Percentiles rank a stretch among this genome's conserved stretches.
Conservation (phyloP, 2,888 invertebrate species). For the Archips crataeganus region DNA sequence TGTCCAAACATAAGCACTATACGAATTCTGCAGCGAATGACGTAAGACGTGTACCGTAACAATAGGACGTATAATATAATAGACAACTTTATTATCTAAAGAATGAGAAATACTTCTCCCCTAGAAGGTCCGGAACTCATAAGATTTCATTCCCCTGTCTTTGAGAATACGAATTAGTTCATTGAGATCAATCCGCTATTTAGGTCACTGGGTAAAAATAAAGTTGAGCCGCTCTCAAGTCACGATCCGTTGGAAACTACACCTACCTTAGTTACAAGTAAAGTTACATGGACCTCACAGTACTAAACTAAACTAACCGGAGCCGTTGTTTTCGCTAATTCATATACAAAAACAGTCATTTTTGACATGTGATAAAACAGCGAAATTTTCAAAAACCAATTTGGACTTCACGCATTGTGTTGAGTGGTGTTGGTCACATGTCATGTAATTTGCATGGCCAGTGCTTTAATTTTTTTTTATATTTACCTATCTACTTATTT, state of each 20-base stretch:
- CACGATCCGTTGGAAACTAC: slow-evolving; percentile 13
- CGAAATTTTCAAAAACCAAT: too few species aligned
- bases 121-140: neutral
- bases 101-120: neutral
- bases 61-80: neutral
- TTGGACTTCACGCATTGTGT: too few species aligned
- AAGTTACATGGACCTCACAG: slow-evolving; percentile 1
- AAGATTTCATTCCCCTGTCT: slow-evolving; percentile 3
- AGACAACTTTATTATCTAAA: neutral
- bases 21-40: too few species aligned
- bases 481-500: too few species aligned
- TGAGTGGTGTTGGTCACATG: too few species aligned
- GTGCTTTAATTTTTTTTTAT: too few species aligned
- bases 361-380: too few species aligned
- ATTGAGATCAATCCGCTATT: slow-evolving; percentile 14
- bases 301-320: neutral
- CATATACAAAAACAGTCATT: too few species aligned
- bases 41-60: neutral
- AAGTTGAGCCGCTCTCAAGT: slow-evolving; percentile 14
- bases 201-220: slow-evolving; percentile 19
- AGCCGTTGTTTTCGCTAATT: neutral
- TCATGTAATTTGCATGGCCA: too few species aligned
- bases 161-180: slow-evolving; percentile 6
- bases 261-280: slow-evolving; percentile 14
- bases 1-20: too few species aligned